phyloP scores from a whole-genome alignment of 2,888 invertebrate genomes.

The Tiliacea citrago region DNA sequence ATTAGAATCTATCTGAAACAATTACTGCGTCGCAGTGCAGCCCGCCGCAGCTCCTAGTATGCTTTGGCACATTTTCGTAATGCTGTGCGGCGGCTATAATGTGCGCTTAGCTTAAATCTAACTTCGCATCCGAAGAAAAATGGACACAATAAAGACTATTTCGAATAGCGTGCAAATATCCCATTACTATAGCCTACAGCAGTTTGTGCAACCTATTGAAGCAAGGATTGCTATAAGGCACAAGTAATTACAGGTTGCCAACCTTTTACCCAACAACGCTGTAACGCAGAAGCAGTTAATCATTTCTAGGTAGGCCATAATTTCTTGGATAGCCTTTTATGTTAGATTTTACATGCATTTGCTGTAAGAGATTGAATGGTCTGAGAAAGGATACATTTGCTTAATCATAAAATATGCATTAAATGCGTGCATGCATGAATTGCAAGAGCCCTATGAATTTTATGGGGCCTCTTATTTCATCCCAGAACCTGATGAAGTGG shows the following conservation, averaged over 20 bases:
- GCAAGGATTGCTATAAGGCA: constrained; percentile 49
- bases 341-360: constrained; percentile 14
- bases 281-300: constrained; percentile 38
- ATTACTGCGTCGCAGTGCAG: no score
- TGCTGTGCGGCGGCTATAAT: no score
- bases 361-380: neutral
- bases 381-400: neutral
- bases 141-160: constrained; percentile 3
- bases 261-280: constrained; percentile 43
- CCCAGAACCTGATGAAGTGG: no score
- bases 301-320: constrained; percentile 25
- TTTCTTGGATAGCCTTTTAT: constrained; percentile 18
- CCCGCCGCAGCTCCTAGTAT: no score
- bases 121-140: neutral
- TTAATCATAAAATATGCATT: neutral
- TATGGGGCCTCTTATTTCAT: neutral
- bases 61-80: no score
- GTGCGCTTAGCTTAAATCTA: no score
- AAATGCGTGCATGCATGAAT: neutral
- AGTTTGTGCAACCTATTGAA: constrained; percentile 41
- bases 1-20: no score
- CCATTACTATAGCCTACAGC: constrained; percentile 37
- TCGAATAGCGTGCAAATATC: constrained; percentile 26
- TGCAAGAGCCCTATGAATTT: neutral
- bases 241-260: constrained; percentile 45